Base-by-base conservation (phyloP, 2,797 vertebrate species). In the Oreortyx pictus region DNA sequence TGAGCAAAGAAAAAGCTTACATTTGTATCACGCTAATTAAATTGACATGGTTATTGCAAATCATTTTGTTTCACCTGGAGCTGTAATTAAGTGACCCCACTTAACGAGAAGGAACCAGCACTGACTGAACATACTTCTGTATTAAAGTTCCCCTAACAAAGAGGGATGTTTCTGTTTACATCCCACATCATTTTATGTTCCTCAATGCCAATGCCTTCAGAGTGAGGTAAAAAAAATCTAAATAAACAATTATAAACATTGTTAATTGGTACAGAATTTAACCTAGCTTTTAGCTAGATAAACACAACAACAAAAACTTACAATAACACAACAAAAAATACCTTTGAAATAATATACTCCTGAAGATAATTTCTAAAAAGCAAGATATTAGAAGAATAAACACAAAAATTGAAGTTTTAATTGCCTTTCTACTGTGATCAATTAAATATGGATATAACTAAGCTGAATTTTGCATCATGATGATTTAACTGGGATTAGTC, bases 21-120 rank as follows among this genome's bases (percentile, higher is more conserved):
- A 64, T 89, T 86, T 91, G 86, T 92, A 62, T 90, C 88, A 67
- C 27, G 79, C 71, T 90, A 96, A 95, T 95, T 91, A 94, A 92
- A 90, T 60, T 62, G 79, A 90, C 79, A 22, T 10, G 24, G 81
- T 64, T 77, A 90, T 77, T 68, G 90, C 82, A 86, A 92, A 90
- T 81, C 84, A 95, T 80, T 93, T 79, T 79, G 85, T 89, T 93
- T 92, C 72, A 64, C 90, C 88, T 88, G 27, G 31, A 83, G 62
- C 78, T 68, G 86, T 90, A 95, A 96, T 91, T 93, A 95, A 92
- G 78, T 56, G 82, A 44, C 86, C 82, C 56, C 25, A 29, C 60
- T 93, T 92, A 91, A 89, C 64, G 70, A 89, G 77, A 65, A 90
- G 70, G 88, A 85, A 80, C 71, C 79, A 73, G 74, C 0, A 2